Percentiles rank a stretch among this genome's conserved stretches.
phyloP scores from a whole-genome alignment of 2,797 vertebrate genomes.

The Melopsittacus undulatus region DNA sequence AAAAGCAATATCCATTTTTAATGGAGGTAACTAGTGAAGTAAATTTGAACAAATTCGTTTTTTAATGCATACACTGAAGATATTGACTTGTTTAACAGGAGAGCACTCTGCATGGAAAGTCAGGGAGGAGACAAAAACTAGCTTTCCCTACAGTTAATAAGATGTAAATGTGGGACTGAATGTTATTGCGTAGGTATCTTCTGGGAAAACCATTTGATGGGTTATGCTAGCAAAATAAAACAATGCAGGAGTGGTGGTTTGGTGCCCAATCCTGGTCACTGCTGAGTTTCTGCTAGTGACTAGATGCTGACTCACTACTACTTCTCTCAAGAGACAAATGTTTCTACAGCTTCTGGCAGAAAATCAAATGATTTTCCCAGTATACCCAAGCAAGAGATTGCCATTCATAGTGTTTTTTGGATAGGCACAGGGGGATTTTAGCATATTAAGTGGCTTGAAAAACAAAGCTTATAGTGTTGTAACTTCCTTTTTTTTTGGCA shows the following conservation, averaged over 20 bases:
- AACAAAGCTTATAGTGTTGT: background rate
- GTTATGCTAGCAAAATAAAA: background rate
- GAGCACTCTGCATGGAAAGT: background rate
- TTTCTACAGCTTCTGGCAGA: conserved; percentile 5
- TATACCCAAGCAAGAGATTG: background rate
- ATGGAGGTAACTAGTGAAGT: background rate
- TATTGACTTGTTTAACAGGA: background rate
- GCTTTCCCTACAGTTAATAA: background rate
- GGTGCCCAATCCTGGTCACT: background rate
- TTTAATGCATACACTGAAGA: background rate
- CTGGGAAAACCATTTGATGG: background rate
- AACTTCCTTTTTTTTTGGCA: background rate
- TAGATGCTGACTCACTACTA: conserved; percentile 14
- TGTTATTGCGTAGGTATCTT: background rate
- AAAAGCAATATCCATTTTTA: background rate
- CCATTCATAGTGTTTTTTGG: background rate
- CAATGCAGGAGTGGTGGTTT: background rate
- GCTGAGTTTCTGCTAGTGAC: conserved; percentile 6
- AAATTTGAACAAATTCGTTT: background rate
- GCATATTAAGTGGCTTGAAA: background rate
- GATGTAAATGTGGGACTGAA: background rate
- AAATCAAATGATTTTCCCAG: conserved; percentile 20
- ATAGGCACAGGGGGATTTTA: background rate
- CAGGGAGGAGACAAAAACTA: background rate
- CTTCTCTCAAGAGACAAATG: conserved; percentile 13